Evolutionary conservation across 2,888 invertebrate species (phyloP).

Genomic region (Eupithecia dodoneata): DNA sequence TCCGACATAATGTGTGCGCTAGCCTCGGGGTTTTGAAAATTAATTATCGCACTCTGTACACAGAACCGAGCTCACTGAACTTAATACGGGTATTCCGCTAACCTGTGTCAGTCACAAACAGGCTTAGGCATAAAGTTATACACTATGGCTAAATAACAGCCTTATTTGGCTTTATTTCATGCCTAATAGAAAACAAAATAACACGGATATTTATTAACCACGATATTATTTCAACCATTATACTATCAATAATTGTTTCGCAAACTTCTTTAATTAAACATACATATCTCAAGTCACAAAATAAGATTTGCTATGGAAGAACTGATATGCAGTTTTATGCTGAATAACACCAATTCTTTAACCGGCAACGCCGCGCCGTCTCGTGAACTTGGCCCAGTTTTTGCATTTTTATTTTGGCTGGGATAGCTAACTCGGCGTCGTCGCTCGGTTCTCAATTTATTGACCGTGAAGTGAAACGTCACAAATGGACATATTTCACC

Average conservation of each 20-base stretch:
- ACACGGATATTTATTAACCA: not conserved
- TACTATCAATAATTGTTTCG: not conserved
- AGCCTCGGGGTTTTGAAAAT: not conserved
- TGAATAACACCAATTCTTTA: not conserved
- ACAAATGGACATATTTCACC: not conserved
- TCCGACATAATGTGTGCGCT: not conserved
- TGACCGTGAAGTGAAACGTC: not conserved
- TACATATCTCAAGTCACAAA: not conserved
- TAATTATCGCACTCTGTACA: not conserved
- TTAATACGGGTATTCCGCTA: not conserved
- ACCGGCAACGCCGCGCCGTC: not conserved
- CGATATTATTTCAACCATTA: not conserved
- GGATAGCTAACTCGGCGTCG: not conserved
- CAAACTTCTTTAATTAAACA: not conserved
- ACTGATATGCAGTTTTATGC: not conserved
- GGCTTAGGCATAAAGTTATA: not conserved
- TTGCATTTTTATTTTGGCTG: conserved; percentile 1
- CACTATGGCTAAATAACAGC: not conserved
- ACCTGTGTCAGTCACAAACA: not conserved
- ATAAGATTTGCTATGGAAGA: not conserved
- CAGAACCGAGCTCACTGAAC: not conserved
- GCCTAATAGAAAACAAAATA: not conserved
- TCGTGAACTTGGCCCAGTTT: conserved; percentile 4
- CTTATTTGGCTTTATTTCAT: not conserved
- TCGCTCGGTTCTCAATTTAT: not conserved